Conservation (phyloP, 2,888 invertebrate genomes). For the Ochlodes sylvanus region DNA sequence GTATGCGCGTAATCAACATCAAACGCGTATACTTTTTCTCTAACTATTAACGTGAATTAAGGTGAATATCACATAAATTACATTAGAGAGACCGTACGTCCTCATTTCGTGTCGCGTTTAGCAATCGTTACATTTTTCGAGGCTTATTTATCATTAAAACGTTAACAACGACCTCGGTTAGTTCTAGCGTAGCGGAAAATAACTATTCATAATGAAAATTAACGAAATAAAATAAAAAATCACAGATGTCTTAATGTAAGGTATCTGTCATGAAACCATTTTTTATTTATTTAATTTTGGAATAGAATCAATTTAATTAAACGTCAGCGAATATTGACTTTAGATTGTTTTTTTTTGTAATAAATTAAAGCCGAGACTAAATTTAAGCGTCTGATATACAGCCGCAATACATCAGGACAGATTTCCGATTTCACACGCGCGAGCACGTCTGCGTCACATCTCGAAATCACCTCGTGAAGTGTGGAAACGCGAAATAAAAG, state of each 20-base stretch:
- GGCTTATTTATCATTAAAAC: conserved; percentile 74
- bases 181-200: conserved; percentile 51
- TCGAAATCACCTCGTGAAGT: conserved; percentile 60
- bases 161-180: conserved; percentile 63
- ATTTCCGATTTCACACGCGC: conserved; percentile 64
- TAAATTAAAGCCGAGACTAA: conserved; percentile 48
- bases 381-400: conserved; percentile 35
- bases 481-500: conserved; percentile 83
- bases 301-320: conserved; percentile 53
- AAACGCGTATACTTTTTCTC: conserved; percentile 67
- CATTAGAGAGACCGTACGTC: conserved; percentile 66
- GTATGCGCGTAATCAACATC: conserved; percentile 75
- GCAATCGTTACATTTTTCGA: conserved; percentile 73
- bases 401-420: conserved; percentile 64
- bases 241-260: conserved; percentile 44
- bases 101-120: conserved; percentile 76
- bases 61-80: conserved; percentile 76
- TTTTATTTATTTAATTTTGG: conserved; percentile 52
- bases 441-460: conserved; percentile 66
- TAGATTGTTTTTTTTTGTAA: conserved; percentile 17
- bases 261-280: conserved; percentile 34
- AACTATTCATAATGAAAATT: conserved; percentile 52
- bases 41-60: conserved; percentile 74
- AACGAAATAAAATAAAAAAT: conserved; percentile 47
- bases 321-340: conserved; percentile 2